Conservation (phyloP, 2,888 invertebrate species). For the Nematopogon swammerdamellus region DNA sequence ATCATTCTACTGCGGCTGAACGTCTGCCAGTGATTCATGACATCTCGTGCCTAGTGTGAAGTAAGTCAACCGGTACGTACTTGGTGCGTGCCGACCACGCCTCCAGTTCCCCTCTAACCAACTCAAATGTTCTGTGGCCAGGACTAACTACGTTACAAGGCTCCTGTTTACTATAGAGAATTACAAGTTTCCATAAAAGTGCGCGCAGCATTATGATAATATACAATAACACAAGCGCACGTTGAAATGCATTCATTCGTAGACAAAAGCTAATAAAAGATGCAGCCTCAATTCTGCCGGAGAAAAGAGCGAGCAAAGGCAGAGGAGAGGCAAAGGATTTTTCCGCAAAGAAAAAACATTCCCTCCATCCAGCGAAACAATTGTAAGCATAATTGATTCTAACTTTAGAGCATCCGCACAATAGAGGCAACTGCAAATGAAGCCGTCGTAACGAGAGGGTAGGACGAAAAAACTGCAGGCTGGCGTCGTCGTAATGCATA, state of each 20-base stretch:
- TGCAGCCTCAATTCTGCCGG: not conserved
- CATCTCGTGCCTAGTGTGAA: too few relatives aligned
- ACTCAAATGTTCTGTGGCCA: too few relatives aligned
- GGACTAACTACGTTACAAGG: too few relatives aligned
- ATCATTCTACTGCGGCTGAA: too few relatives aligned
- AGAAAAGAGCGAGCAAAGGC: not conserved
- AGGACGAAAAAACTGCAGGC: not conserved
- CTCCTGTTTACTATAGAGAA: too few relatives aligned
- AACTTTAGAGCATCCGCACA: slow-evolving; percentile 19
- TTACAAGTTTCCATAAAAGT: too few relatives aligned
- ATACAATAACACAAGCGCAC: not conserved
- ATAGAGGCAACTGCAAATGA: slow-evolving; percentile 38
- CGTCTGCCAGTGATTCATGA: too few relatives aligned
- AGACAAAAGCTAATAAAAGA: not conserved
- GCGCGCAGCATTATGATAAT: too few relatives aligned
- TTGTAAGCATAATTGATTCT: slow-evolving; percentile 53
- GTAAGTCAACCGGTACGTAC: too few relatives aligned
- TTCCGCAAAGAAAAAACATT: slow-evolving; percentile 31
- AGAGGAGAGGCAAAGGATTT: not conserved
- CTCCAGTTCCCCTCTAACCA: too few relatives aligned
- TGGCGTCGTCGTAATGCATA: not conserved
- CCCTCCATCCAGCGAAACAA: slow-evolving; percentile 51
- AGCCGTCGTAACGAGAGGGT: slow-evolving; percentile 15
- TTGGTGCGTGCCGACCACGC: too few relatives aligned
- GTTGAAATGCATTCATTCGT: not conserved